Evolutionary conservation across 2,113 vertebrate genomes (phyloP), one percentile per base, ranked within the genome.

Genomic region (Albula glossodonta): DNA sequence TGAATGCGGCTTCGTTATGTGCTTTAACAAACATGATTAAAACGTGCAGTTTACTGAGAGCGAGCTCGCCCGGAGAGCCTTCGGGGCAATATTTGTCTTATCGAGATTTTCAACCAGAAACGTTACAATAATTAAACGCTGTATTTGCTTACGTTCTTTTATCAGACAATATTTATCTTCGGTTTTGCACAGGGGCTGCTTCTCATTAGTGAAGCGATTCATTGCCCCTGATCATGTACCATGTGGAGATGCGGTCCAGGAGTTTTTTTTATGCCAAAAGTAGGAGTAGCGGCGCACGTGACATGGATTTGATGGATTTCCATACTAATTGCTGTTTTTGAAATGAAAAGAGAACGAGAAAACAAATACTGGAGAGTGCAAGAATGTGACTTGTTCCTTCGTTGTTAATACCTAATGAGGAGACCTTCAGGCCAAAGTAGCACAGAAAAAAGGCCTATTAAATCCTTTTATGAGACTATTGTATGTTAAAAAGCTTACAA

Each of bases 21-120:
- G 90, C 93, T 94, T 92, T 91, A 92, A 92, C 31, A 91, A 91
- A 92, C 92, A 93, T 95, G 94, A 96, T 96, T 95, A 95, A 96
- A 95, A 94, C 92, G 92, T 93, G 90, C 91, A 91, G 93, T 95
- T 95, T 93, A 84, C 87, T 87, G 89, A 86, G 87, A n/a, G 78
- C 52, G 60, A 25, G 22, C 17, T 48, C 49, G 79, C 80, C 82
- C 82, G 85, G 31, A 57, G 87, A 89, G 89, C 91, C 93, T 93
- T 83, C 48, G 66, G 93, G 94, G 90, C 91, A 92, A 88, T 85
- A 90, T 86, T 87, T 90, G 91, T 92, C 91, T 94, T 95, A 95
- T 95, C 94, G 91, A 89, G 90, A 90, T 91, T 90, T 93, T 92
- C 93, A 93, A 92, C 93, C 93, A 80, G 86, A 49, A 78, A 91